Evolutionary conservation across 2,888 invertebrate genomes (phyloP), one percentile per base, ranked within the genome.

Genomic region (Cantharis rufa): DNA sequence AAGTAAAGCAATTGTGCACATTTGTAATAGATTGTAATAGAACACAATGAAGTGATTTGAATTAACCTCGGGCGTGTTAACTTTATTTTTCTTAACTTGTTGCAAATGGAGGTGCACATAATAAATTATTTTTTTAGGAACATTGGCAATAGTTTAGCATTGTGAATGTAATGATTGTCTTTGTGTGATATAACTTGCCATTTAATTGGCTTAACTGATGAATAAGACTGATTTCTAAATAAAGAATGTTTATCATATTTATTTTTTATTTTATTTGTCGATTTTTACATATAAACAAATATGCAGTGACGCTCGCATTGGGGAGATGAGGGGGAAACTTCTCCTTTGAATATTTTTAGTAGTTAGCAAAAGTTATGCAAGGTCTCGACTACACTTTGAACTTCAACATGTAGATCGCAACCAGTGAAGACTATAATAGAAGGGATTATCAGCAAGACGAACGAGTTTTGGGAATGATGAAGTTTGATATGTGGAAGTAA

Each of bases 211-310:
- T 80, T 84, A 85, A 86, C 86, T 86, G 86, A 86, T 82, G 83
- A 83, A 86, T 86, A 87, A 87, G 87, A 87, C 87, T 87, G 87
- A 87, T 87, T 86, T 86, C 86, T 86, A 84, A 84, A 84, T 86
- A 86, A 85, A 84, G 82, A 83, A 82, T 82, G 80, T 80, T 78
- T 77, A 77, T 79, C 74, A 73, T 62, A 21, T 64, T 21, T 64
- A 13, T 64, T 64, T 18, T 64, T 15, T n/a, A 18, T 18, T 64
- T 64, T 21, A 24, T 64, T 64, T 18, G 32, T 32, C 5, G 1
- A 32, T n/a, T 32, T 32, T 32, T 32, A 32, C 32, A 32, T 5
- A 24, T 18, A 3, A 18, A 18, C 18, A 18, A 18, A 18, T 18
- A 18, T 18, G 18, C 18, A 18, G 18, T 18, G 18, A 2, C 3